Evolutionary conservation across 2,888 invertebrate species (phyloP).

Genomic region (Molorchus minor): DNA sequence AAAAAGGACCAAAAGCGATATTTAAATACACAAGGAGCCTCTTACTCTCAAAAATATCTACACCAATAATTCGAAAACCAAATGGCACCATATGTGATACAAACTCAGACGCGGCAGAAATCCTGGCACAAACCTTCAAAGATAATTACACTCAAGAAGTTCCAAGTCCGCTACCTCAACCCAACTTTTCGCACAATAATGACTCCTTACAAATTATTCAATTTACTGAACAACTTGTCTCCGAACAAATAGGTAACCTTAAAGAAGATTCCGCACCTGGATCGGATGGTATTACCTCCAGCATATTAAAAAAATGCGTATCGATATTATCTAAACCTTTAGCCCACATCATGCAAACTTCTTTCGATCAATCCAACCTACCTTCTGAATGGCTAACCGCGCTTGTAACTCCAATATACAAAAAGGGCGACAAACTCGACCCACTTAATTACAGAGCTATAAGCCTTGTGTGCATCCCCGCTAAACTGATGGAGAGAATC

Average conservation of each 20-base stretch:
- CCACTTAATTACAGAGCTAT: too few species aligned
- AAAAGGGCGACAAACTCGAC: too few species aligned
- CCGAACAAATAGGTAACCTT: not conserved
- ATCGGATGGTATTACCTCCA: too few species aligned
- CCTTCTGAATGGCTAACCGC: too few species aligned
- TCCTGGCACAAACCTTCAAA: not conserved
- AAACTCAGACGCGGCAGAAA: not conserved
- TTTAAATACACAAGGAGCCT: not conserved
- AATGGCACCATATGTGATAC: not conserved
- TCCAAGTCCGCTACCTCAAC: not conserved
- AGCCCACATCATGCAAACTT: too few species aligned
- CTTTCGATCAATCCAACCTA: too few species aligned
- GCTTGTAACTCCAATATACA: too few species aligned
- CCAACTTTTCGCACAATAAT: not conserved
- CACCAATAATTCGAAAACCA: not conserved
- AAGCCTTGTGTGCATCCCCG: too few species aligned
- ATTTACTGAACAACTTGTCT: not conserved
- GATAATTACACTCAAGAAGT: not conserved
- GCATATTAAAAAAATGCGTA: too few species aligned
- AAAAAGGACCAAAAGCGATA: not conserved
- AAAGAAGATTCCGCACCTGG: too few species aligned
- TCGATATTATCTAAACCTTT: too few species aligned
- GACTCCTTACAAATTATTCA: not conserved
- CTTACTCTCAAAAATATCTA: not conserved
- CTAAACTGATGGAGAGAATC: too few species aligned